phyloP scores from a whole-genome alignment of 2,888 invertebrate genomes.

The Apotomis betuletana region DNA sequence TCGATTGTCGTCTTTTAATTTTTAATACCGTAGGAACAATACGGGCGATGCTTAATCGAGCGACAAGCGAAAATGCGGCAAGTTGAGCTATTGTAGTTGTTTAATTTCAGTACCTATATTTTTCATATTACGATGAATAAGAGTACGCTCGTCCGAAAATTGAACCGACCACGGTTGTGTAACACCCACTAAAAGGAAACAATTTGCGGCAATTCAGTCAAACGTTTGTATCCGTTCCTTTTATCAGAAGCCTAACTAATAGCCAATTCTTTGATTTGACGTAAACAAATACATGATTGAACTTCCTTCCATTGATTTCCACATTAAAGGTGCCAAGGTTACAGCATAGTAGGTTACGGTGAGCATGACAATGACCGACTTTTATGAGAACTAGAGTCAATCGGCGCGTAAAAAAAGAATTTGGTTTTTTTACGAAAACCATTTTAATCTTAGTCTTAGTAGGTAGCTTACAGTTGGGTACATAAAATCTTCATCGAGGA shows the following conservation, averaged over 20 bases:
- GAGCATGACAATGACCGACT: conserved; percentile 56
- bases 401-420: background rate
- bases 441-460: too few relatives aligned
- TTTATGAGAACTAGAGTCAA: conserved; percentile 6
- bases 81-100: too few relatives aligned
- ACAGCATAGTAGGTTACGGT: conserved; percentile 49
- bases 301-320: conserved; percentile 52
- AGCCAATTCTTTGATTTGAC: conserved; percentile 9
- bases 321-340: conserved; percentile 53
- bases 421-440: background rate
- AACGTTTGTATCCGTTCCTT: conserved; percentile 23
- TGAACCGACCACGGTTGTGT: background rate
- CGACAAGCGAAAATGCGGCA: too few relatives aligned
- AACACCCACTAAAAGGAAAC: conserved; percentile 19
- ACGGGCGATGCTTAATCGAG: too few relatives aligned
- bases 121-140: too few relatives aligned
- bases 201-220: conserved; percentile 27
- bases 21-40: too few relatives aligned
- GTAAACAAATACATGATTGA: conserved; percentile 29
- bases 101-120: too few relatives aligned
- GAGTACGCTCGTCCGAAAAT: background rate
- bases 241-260: conserved; percentile 17
- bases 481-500: too few relatives aligned
- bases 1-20: too few relatives aligned
- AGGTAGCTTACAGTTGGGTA: too few relatives aligned